Conservation (phyloP, 2,888 invertebrate species). For the Nysson spinosus region DNA sequence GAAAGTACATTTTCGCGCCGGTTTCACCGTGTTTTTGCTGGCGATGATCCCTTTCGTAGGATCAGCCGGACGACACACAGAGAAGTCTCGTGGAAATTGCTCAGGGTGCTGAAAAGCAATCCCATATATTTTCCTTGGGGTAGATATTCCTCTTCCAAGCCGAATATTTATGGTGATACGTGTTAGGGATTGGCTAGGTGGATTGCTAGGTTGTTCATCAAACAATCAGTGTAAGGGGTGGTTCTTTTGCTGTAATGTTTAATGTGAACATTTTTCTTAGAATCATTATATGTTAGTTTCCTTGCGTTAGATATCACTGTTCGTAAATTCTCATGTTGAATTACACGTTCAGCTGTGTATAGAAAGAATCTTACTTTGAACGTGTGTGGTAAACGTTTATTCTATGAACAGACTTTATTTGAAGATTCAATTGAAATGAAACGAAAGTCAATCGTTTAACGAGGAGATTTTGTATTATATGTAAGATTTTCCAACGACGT, state of each 20-base stretch:
- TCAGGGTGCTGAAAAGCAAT: background rate
- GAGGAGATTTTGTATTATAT: no score
- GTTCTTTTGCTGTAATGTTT: background rate
- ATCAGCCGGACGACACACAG: background rate
- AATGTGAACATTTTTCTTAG: no score
- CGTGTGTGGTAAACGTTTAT: no score
- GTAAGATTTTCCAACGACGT: no score
- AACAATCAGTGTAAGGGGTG: background rate
- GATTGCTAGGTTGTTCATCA: background rate
- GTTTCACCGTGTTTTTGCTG: background rate
- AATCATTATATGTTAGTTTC: no score
- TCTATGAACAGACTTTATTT: no score
- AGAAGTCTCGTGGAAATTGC: background rate
- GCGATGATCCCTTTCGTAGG: background rate
- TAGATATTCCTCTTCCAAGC: background rate
- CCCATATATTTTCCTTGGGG: background rate
- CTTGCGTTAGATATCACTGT: no score
- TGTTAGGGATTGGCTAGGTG: constrained; percentile 4
- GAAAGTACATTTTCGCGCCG: constrained; percentile 9
- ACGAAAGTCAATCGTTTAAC: no score
- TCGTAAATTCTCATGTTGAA: no score
- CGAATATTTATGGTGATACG: constrained; percentile 13
- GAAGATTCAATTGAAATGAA: no score
- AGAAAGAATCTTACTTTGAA: no score
- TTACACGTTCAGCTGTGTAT: no score